Evolutionary conservation across 1,140 invertebrate genomes (phyloP).

Genomic region (Rhopalosiphum maidis): DNA sequence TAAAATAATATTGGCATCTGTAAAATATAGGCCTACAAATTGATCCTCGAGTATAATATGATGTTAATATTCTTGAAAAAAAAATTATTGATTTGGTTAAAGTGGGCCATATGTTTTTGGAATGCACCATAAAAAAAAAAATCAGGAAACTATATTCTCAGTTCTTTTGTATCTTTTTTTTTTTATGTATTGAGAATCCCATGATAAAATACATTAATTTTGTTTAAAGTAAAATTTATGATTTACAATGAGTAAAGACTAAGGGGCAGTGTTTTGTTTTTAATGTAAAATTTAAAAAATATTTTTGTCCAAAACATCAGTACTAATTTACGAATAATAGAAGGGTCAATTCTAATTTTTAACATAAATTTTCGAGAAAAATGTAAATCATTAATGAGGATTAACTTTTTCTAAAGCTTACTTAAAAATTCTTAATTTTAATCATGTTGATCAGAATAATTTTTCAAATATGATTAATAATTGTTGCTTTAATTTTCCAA

Average conservation of each 20-base stretch:
- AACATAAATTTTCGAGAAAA: too few relatives aligned
- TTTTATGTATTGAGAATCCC: not conserved
- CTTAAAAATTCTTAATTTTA: too few relatives aligned
- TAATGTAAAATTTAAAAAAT: not conserved
- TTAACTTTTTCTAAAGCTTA: too few relatives aligned
- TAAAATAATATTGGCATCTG: too few relatives aligned
- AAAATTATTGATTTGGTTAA: not conserved
- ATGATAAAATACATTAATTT: not conserved
- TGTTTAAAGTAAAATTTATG: not conserved
- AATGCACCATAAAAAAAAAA: not conserved
- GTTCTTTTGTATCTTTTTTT: not conserved
- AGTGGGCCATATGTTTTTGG: not conserved
- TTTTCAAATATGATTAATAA: too few relatives aligned
- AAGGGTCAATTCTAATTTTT: not conserved
- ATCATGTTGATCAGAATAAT: too few relatives aligned
- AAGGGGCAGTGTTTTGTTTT: not conserved
- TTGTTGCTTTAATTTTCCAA: too few relatives aligned
- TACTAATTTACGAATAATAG: not conserved
- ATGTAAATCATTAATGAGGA: too few relatives aligned
- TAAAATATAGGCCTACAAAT: too few relatives aligned
- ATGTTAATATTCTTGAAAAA: not conserved
- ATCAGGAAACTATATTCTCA: not conserved
- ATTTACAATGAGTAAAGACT: too few relatives aligned
- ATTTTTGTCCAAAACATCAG: not conserved
- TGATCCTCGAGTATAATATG: too few relatives aligned